Evolutionary conservation across 2,113 vertebrate species (phyloP), one percentile per base, ranked within the genome.

Genomic region (Myodes glareolus): DNA sequence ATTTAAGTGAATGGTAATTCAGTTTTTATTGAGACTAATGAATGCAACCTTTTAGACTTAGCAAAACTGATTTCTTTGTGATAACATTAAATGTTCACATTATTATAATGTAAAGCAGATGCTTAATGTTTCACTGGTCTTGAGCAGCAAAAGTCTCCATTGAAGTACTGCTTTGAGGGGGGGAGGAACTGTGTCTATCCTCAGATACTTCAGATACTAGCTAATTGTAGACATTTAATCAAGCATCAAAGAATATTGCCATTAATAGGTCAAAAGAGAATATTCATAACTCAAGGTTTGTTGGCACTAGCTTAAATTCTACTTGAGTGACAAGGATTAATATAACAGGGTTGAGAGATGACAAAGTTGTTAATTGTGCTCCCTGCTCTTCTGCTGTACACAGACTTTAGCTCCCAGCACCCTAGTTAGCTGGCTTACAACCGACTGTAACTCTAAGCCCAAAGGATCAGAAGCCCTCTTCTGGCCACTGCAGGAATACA

Each of bases 141-240:
- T 70, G 17, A 94, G 93, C 29, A 73, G 42, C 4, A 27, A 78
- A 7, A 47, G 19, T 90, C 33, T 88, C 93, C n/a, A 67, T 61
- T 58, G 67, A 95, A 85, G 78, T 47, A 16, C 1, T 77, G 36
- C 29, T 78, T 21, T 7, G 14, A 81, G 29, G 17, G 25, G 3
- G 27, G 42, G 19, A 27, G 13, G 31, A 11, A 27, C 11, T 10
- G 33, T 29, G 72, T 78, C 7, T 81, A 29, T 81, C 72, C 58
- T 91, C 3, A 16, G 7, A 90, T 96, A 91, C 93, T 82, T 25
- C 13, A 92, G 25, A 76, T n/a, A 86, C 16, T 90, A 91, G 9
- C 45, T 96, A 94, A 77, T 82, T 50, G 90, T 86, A 70, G 31
- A 6, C 87, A 96, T 80, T 93, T 70, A 92, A 91, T 84, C n/a